Conservation (phyloP, 1,140 invertebrate species). For the Trichomalopsis sarcophagae region DNA sequence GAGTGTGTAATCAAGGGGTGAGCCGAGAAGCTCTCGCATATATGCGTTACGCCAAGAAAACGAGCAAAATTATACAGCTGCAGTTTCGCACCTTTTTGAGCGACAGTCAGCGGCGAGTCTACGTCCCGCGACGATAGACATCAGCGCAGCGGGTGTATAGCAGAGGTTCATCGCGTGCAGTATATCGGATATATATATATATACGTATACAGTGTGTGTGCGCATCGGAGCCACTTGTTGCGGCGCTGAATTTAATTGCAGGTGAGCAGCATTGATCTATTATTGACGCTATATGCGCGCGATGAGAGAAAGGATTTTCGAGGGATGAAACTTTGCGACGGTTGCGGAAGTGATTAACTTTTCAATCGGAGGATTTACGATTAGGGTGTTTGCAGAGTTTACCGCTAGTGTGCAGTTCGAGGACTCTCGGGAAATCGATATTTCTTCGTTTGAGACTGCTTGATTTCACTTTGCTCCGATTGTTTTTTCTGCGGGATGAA, state of each 20-base stretch:
- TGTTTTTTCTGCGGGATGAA: no score
- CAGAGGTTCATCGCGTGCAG: no score
- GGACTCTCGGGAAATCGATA: no score
- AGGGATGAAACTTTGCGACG: no score
- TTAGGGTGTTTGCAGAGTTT: no score
- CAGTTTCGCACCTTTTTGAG: conserved; percentile 76
- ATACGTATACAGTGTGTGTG: background rate
- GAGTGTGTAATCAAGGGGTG: background rate
- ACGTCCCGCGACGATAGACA: background rate
- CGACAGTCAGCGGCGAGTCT: background rate
- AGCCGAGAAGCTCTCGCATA: conserved; percentile 52
- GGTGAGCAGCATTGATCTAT: background rate
- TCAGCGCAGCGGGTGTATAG: no score
- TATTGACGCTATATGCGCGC: background rate
- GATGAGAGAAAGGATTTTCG: background rate
- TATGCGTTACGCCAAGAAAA: conserved; percentile 74
- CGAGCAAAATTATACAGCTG: conserved; percentile 75
- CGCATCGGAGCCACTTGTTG: background rate
- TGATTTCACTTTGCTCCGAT: no score
- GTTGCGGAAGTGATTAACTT: no score
- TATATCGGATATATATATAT: background rate
- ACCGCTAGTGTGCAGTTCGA: no score
- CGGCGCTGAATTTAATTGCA: background rate
- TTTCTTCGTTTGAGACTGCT: no score
- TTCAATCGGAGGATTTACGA: no score